Evolutionary conservation across 2,888 invertebrate species (phyloP).

Genomic region (Caenorhabditis drosophilae): DNA sequence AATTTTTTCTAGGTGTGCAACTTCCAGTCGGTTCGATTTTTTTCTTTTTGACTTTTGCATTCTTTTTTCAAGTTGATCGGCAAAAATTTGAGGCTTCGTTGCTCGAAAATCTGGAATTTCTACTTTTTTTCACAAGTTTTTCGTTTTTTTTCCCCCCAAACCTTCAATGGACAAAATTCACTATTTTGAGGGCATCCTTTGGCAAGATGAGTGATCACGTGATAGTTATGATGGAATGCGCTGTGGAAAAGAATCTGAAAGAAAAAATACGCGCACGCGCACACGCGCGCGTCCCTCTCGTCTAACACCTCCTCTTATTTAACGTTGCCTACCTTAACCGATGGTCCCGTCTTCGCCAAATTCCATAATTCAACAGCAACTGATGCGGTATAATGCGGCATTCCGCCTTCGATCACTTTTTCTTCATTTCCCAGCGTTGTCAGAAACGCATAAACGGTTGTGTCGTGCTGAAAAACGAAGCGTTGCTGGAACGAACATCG

Average conservation of each 20-base stretch:
- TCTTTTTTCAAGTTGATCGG: constrained; percentile 6
- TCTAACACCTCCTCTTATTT: constrained; percentile 1
- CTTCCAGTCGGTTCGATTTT: not conserved
- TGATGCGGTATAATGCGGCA: constrained; percentile 65
- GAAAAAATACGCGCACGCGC: too few species aligned
- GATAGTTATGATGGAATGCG: constrained; percentile 61
- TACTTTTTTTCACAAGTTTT: too few species aligned
- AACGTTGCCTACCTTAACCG: constrained; percentile 41
- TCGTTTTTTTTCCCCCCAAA: too few species aligned
- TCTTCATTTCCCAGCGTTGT: constrained; percentile 65
- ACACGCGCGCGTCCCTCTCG: too few species aligned
- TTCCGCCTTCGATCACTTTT: constrained; percentile 58
- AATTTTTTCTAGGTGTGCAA: too few species aligned
- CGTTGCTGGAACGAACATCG: too few species aligned
- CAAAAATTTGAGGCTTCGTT: constrained; percentile 22
- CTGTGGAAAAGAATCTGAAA: constrained; percentile 56
- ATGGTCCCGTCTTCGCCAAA: constrained; percentile 48
- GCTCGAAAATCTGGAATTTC: constrained; percentile 40
- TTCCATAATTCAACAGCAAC: constrained; percentile 64
- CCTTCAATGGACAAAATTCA: constrained; percentile 55
- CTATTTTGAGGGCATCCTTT: constrained; percentile 54
- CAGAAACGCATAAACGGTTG: constrained; percentile 62
- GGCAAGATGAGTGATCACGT: constrained; percentile 56
- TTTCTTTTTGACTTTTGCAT: not conserved
- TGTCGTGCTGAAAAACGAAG: constrained; percentile 58